Evolutionary conservation across 2,888 invertebrate genomes (phyloP).

Genomic region (Lepidocyrtoides sp.): DNA sequence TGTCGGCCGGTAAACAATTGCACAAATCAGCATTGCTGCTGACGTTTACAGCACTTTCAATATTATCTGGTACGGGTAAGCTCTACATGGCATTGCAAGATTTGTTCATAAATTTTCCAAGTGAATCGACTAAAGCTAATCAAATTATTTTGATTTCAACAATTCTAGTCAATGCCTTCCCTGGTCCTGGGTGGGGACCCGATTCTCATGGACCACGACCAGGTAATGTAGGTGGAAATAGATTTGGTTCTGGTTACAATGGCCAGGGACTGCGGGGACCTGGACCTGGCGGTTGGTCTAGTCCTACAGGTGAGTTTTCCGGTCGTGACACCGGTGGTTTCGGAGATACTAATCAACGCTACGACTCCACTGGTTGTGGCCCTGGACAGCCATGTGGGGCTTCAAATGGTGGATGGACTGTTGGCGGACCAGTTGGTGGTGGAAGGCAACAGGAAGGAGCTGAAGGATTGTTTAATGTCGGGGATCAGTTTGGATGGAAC

Average conservation of each 20-base stretch:
- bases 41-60: no score
- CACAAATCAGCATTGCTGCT: no score
- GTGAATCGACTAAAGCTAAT: neutral
- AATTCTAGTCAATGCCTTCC: neutral
- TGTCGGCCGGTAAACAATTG: no score
- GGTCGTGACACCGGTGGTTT: neutral
- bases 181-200: constrained; percentile 28
- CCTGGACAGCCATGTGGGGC: constrained; percentile 35
- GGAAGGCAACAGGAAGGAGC: neutral
- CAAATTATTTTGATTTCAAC: neutral
- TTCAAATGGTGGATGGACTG: neutral
- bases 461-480: neutral
- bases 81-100: no score
- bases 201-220: neutral
- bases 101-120: neutral
- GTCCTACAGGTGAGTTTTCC: neutral
- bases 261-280: neutral
- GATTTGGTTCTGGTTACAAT: neutral
- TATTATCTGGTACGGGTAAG: no score
- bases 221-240: neutral
- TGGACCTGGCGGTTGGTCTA: neutral
- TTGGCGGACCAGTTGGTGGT: neutral
- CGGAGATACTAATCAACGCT: neutral
- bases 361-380: constrained; percentile 10
- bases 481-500: neutral